Conservation (phyloP, 2,797 vertebrate genomes). For the Trachurus trachurus region DNA sequence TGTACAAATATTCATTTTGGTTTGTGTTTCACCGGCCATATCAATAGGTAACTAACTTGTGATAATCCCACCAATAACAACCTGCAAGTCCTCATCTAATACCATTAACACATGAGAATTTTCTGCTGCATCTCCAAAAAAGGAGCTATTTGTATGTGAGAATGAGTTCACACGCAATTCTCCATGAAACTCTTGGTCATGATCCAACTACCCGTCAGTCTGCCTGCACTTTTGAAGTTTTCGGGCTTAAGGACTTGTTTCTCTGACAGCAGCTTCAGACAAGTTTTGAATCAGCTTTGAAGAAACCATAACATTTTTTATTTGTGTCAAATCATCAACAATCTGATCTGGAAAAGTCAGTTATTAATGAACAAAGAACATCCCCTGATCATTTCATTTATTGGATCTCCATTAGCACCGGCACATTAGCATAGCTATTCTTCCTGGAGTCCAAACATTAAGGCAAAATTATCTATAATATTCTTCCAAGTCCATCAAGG, state of each 20-base stretch:
- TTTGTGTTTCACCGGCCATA: no score
- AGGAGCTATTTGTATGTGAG: neutral
- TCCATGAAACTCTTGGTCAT: neutral
- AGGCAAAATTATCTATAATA: no score
- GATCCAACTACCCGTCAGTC: neutral
- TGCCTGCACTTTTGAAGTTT: neutral
- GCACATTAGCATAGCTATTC: no score
- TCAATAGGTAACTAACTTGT: neutral
- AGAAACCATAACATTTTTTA: neutral
- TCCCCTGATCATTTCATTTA: no score
- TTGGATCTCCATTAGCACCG: no score
- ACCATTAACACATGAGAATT: neutral
- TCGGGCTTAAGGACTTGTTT: neutral
- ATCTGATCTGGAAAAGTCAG: neutral
- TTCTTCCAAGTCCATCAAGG: no score
- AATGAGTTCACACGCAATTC: no score
- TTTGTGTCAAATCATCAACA: neutral
- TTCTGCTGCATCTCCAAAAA: neutral
- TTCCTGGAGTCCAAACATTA: no score
- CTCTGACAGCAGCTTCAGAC: neutral
- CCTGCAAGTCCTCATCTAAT: neutral
- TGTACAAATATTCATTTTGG: no score
- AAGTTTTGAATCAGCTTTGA: neutral
- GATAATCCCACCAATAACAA: neutral
- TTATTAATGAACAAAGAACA: neutral